Percentiles rank a stretch among this genome's conserved stretches.
Evolutionary conservation across 1,140 invertebrate genomes (phyloP).

Genomic region (Hylaeus anthracinus): DNA sequence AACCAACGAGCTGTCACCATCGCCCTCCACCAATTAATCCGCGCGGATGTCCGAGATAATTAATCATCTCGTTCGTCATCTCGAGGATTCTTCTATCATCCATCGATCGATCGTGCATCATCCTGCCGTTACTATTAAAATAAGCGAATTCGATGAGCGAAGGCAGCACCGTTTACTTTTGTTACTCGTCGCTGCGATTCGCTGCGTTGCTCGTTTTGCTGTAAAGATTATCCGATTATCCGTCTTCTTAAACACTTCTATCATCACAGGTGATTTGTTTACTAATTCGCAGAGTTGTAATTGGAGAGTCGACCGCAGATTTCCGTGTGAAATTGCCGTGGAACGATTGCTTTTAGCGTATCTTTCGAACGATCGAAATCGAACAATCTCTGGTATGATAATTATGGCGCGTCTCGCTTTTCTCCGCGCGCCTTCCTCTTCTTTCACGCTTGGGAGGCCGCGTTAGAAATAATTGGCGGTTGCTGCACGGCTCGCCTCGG

Average conservation of each 20-base stretch:
- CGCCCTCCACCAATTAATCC: slow-evolving; percentile 62
- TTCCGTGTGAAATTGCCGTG: too few species aligned
- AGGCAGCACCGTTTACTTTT: too few species aligned
- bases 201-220: too few species aligned
- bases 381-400: slow-evolving; percentile 13
- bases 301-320: too few species aligned
- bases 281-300: too few species aligned
- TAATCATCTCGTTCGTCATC: slow-evolving; percentile 41
- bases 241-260: too few species aligned
- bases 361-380: slow-evolving; percentile 31
- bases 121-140: too few species aligned
- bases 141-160: too few species aligned
- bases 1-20: slow-evolving; percentile 55
- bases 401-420: slow-evolving; percentile 46
- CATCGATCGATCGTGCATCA: slow-evolving; percentile 4
- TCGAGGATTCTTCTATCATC: slow-evolving; percentile 42
- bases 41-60: slow-evolving; percentile 39
- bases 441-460: slow-evolving; percentile 31
- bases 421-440: slow-evolving; percentile 10
- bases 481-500: slow-evolving; percentile 58
- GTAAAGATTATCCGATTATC: too few species aligned
- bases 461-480: slow-evolving; percentile 63
- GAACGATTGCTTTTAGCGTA: background rate
- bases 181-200: too few species aligned
- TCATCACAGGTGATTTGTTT: too few species aligned